Base-by-base conservation (phyloP, 2,113 vertebrate species). In the rabbit (Oryctolagus cuniculus) region DNA sequence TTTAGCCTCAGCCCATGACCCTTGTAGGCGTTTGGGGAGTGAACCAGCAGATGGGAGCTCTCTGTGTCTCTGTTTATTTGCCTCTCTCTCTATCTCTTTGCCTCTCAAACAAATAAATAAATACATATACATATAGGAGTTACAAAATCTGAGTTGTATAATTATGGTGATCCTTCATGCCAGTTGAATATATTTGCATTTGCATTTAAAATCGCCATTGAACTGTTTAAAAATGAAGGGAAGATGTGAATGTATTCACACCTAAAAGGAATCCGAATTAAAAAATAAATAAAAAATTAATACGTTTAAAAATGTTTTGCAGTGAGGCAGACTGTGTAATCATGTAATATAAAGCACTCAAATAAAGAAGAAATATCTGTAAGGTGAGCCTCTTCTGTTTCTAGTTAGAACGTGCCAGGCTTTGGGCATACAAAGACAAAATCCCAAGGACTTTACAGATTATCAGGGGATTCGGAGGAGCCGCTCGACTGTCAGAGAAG, bases 361-460 rank as follows among this genome's bases (percentile, higher is more conserved):
- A 21, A 24, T 13, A 58, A 77, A 24, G 31, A 31, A 85, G 66
- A 90, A 44, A 27, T 22, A 11, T 31, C 16, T 77, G 55, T 80
- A 80, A 93, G 36, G 63, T 13, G 58, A 85, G 78, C 63, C 29
- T 16, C 22, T 93, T 85, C 75, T 78, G 0, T 63, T 31, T 21
- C 49, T 9, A 36, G 24, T 67, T 88, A 72, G 58, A 67, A 73
- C 22, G 34, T 16, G 29, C 69, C 64, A 27, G 64, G n/a, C 75
- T 91, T 90, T 53, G 36, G 31, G 55, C 88, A 80, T 31, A 64
- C 19, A 72, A 88, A 90, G 67, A 77, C 11, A 29, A 85, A 91
- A 85, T 63, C 19, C 93, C 79, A 53, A 67, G 55, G 67, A 72
- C 73, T 67, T 94, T 63, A 81, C 89, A 86, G 73, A 81, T 85